Conservation (phyloP, 2,113 vertebrate genomes). For the Pterocles gutturalis region DNA sequence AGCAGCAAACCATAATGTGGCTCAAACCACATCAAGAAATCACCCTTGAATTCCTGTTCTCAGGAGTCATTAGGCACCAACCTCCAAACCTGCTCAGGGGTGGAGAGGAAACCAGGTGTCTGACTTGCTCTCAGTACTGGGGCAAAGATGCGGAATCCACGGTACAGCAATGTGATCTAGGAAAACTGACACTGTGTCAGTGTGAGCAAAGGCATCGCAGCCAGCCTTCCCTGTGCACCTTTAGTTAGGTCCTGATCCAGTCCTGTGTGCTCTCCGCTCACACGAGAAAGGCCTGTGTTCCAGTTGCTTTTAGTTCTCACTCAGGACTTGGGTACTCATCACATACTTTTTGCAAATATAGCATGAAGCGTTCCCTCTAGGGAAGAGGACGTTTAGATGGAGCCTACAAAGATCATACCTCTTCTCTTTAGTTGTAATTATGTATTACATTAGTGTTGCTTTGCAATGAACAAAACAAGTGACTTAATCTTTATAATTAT, state of each 20-base stretch:
- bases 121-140: not conserved
- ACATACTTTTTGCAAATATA: not conserved
- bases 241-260: not conserved
- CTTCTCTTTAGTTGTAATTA: not conserved
- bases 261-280: not conserved
- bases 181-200: not conserved
- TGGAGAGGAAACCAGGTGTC: not conserved
- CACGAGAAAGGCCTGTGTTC: not conserved
- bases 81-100: not conserved
- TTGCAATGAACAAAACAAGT: slow-evolving; percentile 24
- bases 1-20: not conserved
- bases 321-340: not conserved
- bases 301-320: not conserved
- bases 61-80: not conserved
- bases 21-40: not conserved
- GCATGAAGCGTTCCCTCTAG: not conserved
- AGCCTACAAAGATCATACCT: not conserved
- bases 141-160: not conserved
- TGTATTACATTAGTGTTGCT: not conserved
- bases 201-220: not conserved
- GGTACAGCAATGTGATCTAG: not conserved
- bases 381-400: not conserved
- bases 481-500: slow-evolving; percentile 1
- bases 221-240: not conserved
- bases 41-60: not conserved